Percentiles rank a stretch among this genome's conserved stretches.
These are phyloP conservation scores for Thymelicus lineola DNA, from an alignment of 2,888 invertebrate species.

Conservation along the genomic window DNA sequence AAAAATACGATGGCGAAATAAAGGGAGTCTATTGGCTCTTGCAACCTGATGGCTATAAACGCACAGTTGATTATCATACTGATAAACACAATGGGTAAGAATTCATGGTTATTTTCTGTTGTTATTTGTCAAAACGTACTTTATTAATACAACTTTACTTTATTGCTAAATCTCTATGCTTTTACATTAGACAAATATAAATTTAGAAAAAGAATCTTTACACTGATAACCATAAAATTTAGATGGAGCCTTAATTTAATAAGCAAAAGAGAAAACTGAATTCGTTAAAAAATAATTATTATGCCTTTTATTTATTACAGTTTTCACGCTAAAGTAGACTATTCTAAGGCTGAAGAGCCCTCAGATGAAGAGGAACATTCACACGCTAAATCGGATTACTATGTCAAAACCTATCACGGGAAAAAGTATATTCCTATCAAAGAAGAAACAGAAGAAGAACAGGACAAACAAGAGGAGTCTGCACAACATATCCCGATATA, in stretches of 20 bases:
- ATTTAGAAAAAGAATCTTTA: no score
- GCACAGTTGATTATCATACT: slow-evolving; percentile 78
- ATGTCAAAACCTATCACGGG: slow-evolving; percentile 22
- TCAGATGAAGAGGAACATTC: slow-evolving; percentile 31
- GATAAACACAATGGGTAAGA: slow-evolving; percentile 81
- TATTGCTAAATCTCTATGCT: no score
- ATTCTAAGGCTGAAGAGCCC: slow-evolving; percentile 41
- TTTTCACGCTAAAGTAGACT: slow-evolving; percentile 49
- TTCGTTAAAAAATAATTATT: no score
- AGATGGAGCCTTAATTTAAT: no score
- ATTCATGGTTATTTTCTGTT: slow-evolving; percentile 9
- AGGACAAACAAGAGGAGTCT: slow-evolving; percentile 24
- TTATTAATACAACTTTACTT: no score
- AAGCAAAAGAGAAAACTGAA: no score
- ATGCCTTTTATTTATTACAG: slow-evolving; percentile 39
- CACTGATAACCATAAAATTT: no score
- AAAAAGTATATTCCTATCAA: slow-evolving; percentile 25
- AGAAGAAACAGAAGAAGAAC: slow-evolving; percentile 23
- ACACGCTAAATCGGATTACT: slow-evolving; percentile 31
- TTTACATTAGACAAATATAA: no score
- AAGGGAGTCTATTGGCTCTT: slow-evolving; percentile 82
- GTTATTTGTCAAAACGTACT: no score
- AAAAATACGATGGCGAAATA: slow-evolving; percentile 78
- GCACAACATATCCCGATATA: slow-evolving; percentile 26
- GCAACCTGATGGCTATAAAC: slow-evolving; percentile 81